Evolutionary conservation across 2,797 vertebrate genomes (phyloP), one percentile per base, ranked within the genome.

Genomic region (Acrossocheilus wenchowensis): DNA sequence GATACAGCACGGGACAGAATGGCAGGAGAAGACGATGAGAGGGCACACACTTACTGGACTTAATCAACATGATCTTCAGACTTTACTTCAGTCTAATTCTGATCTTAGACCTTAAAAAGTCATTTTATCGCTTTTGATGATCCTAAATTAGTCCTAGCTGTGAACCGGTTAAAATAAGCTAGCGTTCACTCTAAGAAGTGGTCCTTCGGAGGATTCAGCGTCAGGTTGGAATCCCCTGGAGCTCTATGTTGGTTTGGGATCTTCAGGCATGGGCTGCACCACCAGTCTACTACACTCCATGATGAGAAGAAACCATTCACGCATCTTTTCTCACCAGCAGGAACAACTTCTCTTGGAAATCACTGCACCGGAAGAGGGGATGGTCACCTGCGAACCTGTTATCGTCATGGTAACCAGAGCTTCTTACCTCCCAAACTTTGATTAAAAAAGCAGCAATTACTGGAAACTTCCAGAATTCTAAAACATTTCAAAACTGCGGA

Each of bases 221-320:
- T 77, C 64, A 62, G 74, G 34, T 17, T 10, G 45, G 60, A 79
- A 57, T 71, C 39, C 11, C 26, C 52, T 74, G 50, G 36, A 52
- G 57, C 15, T 39, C 78, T 52, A 36, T 41, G 26, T 36, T 48
- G 64, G 79, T 4, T 41, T 78, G 64, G 50, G 96, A 92, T 95
- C 94, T 95, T 94, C 94, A 95, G 96, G 94, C 92, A 99, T 99
- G 98, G 98, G 98, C 91, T 99, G 98, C 94, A 96, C 97, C 78
- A 96, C 96, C 95, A 99, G 98, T 89, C 95, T 99, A 91, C 97
- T 98, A 74, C 96, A 96, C 86, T 96, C 97, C 78, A 96, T 98
- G 95, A 96, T 98, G 91, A 97, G 97, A 93, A 96, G 96, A 90
- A 97, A 97, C 95, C 98, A 97, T 93, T 95, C 96, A 89, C 96